Percentiles rank a stretch among this genome's conserved stretches.
phyloP scores from a whole-genome alignment of 2,888 invertebrate species.

The Carterocephalus palaemon region DNA sequence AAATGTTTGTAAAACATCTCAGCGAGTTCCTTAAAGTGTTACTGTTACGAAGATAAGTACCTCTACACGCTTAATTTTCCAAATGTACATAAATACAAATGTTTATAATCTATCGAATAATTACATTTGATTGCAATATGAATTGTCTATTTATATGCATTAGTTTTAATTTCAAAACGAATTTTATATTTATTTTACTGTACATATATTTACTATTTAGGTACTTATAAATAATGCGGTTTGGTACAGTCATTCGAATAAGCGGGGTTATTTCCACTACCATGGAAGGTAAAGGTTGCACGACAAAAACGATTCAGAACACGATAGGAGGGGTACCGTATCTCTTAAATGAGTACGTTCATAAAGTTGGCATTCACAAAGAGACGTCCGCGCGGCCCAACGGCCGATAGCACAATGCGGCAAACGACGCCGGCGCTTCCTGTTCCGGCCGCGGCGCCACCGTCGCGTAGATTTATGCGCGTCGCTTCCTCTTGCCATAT shows the following conservation, averaged over 20 bases:
- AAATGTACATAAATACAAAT: no score
- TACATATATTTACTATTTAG: no score
- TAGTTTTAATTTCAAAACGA: no score
- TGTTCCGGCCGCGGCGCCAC: conserved; percentile 75
- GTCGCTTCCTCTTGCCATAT: conserved; percentile 74
- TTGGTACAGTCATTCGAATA: conserved; percentile 32
- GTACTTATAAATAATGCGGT: no score
- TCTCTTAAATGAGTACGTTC: conserved; percentile 59
- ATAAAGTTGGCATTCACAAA: conserved; percentile 71
- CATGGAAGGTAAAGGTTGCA: conserved; percentile 63
- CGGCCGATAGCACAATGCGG: conserved; percentile 77
- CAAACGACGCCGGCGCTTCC: conserved; percentile 77
- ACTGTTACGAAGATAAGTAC: no score
- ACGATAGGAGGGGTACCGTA: conserved; percentile 60
- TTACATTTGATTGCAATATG: no score
- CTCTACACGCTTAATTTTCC: no score
- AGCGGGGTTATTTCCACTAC: conserved; percentile 40
- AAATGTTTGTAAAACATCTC: no score
- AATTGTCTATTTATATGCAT: no score
- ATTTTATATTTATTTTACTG: no score
- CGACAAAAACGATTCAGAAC: conserved; percentile 61
- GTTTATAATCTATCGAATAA: no score
- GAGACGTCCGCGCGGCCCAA: conserved; percentile 70
- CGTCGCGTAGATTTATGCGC: conserved; percentile 75
- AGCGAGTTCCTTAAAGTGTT: no score